Percentiles rank a stretch among this genome's conserved stretches.
Conservation (phyloP, 2,888 invertebrate species). For the Drosophila siamana region DNA sequence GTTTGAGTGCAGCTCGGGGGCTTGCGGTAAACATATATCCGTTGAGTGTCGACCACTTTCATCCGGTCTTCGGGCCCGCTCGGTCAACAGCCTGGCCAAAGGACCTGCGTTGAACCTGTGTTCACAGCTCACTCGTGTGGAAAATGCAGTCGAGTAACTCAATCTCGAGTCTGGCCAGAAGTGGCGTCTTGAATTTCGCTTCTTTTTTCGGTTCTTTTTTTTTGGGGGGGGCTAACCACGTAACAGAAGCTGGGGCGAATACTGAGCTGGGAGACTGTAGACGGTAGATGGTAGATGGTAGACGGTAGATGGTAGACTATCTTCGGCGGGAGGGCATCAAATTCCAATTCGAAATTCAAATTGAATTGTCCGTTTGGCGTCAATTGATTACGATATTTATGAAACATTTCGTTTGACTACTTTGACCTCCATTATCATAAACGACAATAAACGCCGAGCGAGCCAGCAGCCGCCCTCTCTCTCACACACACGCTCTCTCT, state of each 20-base stretch:
- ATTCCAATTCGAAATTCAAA: conserved; percentile 57
- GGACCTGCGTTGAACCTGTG: conserved; percentile 70
- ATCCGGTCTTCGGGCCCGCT: conserved; percentile 59
- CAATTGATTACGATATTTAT: conserved; percentile 83
- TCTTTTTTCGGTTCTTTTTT: neutral
- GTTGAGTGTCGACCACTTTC: conserved; percentile 74
- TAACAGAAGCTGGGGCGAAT: conserved; percentile 58
- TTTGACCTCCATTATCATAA: conserved; percentile 84
- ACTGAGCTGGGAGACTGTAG: conserved; percentile 21
- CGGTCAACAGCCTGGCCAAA: conserved; percentile 72
- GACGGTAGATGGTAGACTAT: neutral
- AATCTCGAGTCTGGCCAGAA: conserved; percentile 67
- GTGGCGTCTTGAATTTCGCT: conserved; percentile 62
- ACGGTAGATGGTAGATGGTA: neutral
- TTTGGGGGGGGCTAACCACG: conserved; percentile 26
- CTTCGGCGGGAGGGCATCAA: conserved; percentile 40
- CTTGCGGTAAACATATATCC: conserved; percentile 80
- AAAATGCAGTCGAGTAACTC: conserved; percentile 75
- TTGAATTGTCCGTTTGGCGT: conserved; percentile 60
- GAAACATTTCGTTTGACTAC: conserved; percentile 83
- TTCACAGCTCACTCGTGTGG: conserved; percentile 77
- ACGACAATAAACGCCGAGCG: conserved; percentile 60
- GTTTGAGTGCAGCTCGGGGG: conserved; percentile 24
- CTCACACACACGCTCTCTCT: neutral
- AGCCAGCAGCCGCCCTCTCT: conserved; percentile 41